Evolutionary conservation across 2,113 vertebrate species (phyloP).

Genomic region (Rhinogobius similis): DNA sequence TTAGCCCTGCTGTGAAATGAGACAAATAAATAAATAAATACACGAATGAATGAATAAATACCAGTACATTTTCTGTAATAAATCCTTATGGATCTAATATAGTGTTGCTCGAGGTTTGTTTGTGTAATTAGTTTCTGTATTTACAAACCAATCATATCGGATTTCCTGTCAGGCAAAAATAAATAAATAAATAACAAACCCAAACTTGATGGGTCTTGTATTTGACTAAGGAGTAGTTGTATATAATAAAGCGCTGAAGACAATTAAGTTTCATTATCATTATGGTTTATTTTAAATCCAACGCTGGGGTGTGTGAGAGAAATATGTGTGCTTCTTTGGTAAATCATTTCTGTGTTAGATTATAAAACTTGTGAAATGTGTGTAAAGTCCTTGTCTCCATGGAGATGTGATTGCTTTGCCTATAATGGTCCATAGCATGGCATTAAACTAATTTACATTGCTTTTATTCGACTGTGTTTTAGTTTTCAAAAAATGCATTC

Average conservation of each 20-base stretch:
- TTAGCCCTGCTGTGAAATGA: neutral
- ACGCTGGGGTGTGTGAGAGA: neutral
- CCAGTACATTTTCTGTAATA: neutral
- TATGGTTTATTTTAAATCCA: neutral
- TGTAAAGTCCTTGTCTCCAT: neutral
- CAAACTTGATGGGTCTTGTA: neutral
- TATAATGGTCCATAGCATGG: neutral
- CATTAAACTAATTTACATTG: neutral
- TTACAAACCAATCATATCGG: neutral
- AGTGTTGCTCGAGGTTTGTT: conserved; percentile 2
- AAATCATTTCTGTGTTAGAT: neutral
- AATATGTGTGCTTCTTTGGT: neutral
- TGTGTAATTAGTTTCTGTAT: conserved; percentile 6
- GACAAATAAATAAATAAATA: neutral
- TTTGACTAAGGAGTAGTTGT: neutral
- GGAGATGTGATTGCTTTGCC: neutral
- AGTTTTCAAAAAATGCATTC: neutral
- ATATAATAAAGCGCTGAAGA: neutral
- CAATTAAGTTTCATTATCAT: neutral
- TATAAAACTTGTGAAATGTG: neutral
- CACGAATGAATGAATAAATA: neutral
- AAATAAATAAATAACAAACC: neutral
- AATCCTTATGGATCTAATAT: conserved; percentile 4
- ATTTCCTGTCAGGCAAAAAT: conserved; percentile 1
- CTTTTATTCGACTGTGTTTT: neutral